phyloP scores from a whole-genome alignment of 2,888 invertebrate species.

The Eupsilia transversa region DNA sequence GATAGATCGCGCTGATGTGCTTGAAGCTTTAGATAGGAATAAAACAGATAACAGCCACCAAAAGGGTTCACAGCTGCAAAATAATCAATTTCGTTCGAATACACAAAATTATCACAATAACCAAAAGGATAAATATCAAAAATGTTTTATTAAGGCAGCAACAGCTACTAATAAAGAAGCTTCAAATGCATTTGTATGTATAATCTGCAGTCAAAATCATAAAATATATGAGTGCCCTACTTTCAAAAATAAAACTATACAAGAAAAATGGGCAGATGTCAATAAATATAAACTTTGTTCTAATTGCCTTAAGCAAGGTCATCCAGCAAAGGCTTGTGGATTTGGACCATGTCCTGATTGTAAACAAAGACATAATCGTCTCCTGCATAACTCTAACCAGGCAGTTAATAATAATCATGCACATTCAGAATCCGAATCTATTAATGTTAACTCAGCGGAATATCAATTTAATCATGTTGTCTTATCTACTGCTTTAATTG shows the following conservation, averaged over 20 bases:
- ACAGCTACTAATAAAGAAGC: too few species aligned
- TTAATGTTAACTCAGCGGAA: neutral
- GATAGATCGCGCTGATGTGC: too few species aligned
- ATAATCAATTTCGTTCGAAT: too few species aligned
- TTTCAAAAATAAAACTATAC: neutral
- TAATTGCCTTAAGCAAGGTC: neutral
- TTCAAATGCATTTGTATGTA: neutral
- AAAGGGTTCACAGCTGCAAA: too few species aligned
- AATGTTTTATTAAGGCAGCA: too few species aligned
- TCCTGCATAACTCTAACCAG: neutral
- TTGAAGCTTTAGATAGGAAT: too few species aligned
- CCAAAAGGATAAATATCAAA: too few species aligned
- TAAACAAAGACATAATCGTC: neutral
- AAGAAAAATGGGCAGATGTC: neutral
- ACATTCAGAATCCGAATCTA: neutral
- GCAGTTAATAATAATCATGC: neutral
- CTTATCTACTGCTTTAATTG: neutral
- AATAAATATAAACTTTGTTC: slow-evolving; percentile 4
- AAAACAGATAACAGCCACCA: too few species aligned
- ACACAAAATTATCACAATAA: too few species aligned
- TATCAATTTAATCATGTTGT: neutral
- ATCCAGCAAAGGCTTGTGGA: neutral
- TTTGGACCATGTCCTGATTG: slow-evolving; percentile 1
- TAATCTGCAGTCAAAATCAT: slow-evolving; percentile 3
- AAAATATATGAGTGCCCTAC: neutral